Evolutionary conservation across 2,797 vertebrate species (phyloP), one percentile per base, ranked within the genome.

Genomic region (Saxicola maurus): DNA sequence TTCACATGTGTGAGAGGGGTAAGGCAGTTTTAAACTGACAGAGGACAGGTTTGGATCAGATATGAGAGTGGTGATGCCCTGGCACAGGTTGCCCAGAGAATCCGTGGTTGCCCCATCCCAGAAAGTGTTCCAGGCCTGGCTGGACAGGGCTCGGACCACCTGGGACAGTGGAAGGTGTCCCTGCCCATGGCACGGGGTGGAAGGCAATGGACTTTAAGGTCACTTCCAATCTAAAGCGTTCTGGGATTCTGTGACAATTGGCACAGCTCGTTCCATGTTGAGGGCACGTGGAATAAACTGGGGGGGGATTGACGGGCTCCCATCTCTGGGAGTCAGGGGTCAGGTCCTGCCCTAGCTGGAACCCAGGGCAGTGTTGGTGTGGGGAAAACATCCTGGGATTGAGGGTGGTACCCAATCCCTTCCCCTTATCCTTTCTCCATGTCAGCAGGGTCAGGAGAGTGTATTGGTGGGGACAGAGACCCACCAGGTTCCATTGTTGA

Each of bases 401-500:
- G 3, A 7, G 3, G 18, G 20, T 31, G 17, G 30, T 5, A 37
- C 8, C 24, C 17, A 13, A 10, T 19, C 23, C 55, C 72, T 68
- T 82, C 38, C 5, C 38, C 60, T 25, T 18, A 9, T 5, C n/a
- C 37, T 31, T 51, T 45, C 33, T 64, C 31, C 68, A 33, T 15
- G 73, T 67, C 66, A 18, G 57, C 18, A 42, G 74, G 57, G 57
- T 33, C 38, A 42, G 82, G 12, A 55, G 25, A 78, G 4, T 3
- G 2, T 17, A 30, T 6, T 1, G 3, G 13, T 0, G 3, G 35
- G 35, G 57, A 48, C 18, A 28, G 46, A 60, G 56, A 64, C 25
- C 61, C 49, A 10, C 27, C 1, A 1, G n/a, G 9, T 30, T 17
- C 27, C 2, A 4, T 15, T 62, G 48, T 3, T 2, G 1, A 24